Evolutionary conservation across 1,140 invertebrate genomes (phyloP), one percentile per base, ranked within the genome.

Genomic region (Galendromus occidentalis): DNA sequence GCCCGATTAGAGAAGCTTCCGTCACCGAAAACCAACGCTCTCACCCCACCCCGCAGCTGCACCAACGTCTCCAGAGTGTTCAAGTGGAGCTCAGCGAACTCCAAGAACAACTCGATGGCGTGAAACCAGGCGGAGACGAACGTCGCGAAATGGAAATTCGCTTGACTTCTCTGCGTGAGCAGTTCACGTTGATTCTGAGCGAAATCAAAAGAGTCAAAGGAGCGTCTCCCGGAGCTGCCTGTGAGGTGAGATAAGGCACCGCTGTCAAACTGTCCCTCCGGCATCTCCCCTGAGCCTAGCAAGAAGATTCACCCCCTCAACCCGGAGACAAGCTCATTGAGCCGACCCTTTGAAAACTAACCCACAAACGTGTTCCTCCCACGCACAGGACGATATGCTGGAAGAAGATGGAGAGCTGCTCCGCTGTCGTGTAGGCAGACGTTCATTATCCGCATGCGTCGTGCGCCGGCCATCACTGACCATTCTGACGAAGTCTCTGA

Each of bases 161-260:
- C 17, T 25, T 59, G 51, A 2, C 51, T 17, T 17, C 51, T 17
- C 51, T 59, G 14, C 51, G 51, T 17, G 51, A 59, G 20, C 51
- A 59, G 51, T 59, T 59, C 22, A 59, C 51, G 25, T 33, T 59
- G 25, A 59, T 59, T 59, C 51, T 59, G 14, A 25, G 51, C 51
- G 51, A 59, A 25, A 59, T 59, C 22, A 59, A 59, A 33, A 59
- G 51, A 25, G 51, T 59, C 2, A 59, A 59, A 59, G 51, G 51
- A 29, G 51, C 51, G 25, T 59, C 51, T 17, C 51, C 51, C 6
- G 51, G 51, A 25, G 25, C 51, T 17, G 51, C n/a, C 25, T 59
- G 51, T 33, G 51, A 59, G 22, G 51, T 59, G 33, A 17, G 51
- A 39, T 39, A 6, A 4, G 33, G 33, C 33, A 39, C 33, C 33